These are phyloP conservation scores for Myxocyprinus asiaticus DNA, from an alignment of 2,113 vertebrate genomes.

Conservation along the genomic window DNA sequence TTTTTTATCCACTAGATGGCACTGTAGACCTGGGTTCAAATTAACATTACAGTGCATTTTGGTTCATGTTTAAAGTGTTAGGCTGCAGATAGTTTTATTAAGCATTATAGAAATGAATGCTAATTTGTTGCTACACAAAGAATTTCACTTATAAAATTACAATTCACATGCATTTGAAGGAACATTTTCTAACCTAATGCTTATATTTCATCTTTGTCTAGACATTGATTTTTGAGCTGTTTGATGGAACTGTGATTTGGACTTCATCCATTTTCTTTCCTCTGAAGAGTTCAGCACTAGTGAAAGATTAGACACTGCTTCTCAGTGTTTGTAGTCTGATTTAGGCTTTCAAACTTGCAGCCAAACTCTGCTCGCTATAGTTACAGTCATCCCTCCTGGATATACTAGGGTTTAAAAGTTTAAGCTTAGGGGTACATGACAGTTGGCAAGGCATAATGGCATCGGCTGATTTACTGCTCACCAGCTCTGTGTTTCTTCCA, in stretches of 20 bases:
- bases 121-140: neutral
- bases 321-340: neutral
- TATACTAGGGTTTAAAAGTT: neutral
- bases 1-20: constrained; percentile 14
- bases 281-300: neutral
- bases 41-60: neutral
- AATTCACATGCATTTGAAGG: neutral
- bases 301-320: neutral
- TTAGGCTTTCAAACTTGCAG: neutral
- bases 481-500: too few relatives aligned
- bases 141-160: neutral
- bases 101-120: neutral
- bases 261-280: neutral
- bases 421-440: neutral
- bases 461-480: neutral
- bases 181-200: neutral
- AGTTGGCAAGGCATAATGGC: constrained; percentile 10
- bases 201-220: neutral
- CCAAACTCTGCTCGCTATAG: neutral
- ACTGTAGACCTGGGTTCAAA: neutral
- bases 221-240: neutral
- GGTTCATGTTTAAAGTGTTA: neutral
- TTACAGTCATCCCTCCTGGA: neutral
- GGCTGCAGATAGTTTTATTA: neutral
- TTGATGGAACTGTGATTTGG: neutral